Conservation (phyloP, 2,113 vertebrate species). For the Haemorhous mexicanus region DNA sequence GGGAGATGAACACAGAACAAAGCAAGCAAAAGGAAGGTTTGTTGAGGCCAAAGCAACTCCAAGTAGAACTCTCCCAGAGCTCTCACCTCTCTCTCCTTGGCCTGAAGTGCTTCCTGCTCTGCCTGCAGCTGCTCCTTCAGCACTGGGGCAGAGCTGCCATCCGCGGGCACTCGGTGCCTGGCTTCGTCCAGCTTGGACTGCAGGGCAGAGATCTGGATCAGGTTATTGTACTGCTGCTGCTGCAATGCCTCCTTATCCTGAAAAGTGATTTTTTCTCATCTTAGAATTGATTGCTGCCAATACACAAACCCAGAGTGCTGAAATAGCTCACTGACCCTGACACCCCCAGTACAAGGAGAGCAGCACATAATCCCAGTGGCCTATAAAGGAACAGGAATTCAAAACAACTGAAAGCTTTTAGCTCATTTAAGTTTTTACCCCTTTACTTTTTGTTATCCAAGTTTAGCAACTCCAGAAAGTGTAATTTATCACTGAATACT, state of each 20-base stretch:
- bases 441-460: neutral
- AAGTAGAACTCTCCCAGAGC: neutral
- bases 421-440: neutral
- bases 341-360: neutral
- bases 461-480: neutral
- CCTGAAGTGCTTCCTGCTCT: constrained; percentile 70
- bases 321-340: neutral
- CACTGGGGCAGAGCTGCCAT: constrained; percentile 39
- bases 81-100: constrained; percentile 79
- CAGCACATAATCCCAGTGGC: neutral
- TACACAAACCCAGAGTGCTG: neutral
- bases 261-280: neutral
- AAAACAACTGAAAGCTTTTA: neutral
- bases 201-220: constrained; percentile 83
- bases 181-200: constrained; percentile 85
- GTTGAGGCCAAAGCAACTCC: neutral
- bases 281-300: neutral
- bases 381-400: neutral
- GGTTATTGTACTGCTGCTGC: constrained; percentile 82
- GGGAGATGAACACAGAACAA: neutral
- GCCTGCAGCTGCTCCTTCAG: constrained; percentile 74
- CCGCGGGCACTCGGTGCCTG: constrained; percentile 67
- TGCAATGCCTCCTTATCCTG: constrained; percentile 89
- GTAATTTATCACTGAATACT: too few species aligned
- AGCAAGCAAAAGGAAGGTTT: neutral